Conservation (phyloP, 2,797 vertebrate genomes). For the Coluber constrictor region DNA sequence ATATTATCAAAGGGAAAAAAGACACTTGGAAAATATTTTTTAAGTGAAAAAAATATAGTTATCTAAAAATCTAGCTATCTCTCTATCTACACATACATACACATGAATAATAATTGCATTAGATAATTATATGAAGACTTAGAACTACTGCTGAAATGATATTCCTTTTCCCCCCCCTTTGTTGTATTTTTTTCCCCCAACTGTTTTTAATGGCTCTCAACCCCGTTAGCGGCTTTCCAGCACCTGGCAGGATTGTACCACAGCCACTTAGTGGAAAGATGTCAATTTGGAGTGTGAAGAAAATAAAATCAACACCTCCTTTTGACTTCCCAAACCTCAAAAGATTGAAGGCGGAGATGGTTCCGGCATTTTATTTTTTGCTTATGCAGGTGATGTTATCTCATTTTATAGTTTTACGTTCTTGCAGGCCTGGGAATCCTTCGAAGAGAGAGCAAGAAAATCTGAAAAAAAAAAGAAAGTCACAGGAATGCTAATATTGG, state of each 20-base stretch:
- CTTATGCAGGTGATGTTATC: not conserved
- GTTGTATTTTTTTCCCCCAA: not conserved
- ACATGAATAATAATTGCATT: not conserved
- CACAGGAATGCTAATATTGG: not conserved
- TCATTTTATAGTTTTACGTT: not conserved
- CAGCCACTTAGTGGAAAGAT: not conserved
- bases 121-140: not conserved
- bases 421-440: not conserved
- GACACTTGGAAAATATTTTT: not conserved
- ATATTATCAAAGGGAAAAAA: not conserved
- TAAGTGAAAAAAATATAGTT: not conserved
- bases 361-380: not conserved
- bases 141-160: not conserved
- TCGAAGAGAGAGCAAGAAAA: not conserved
- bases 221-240: not conserved
- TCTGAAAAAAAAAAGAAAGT: not conserved
- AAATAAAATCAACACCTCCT: not conserved
- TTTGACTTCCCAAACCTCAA: not conserved
- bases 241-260: not conserved
- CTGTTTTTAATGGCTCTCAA: not conserved
- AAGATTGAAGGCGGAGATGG: not conserved
- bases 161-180: not conserved
- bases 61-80: not conserved
- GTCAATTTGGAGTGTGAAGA: not conserved
- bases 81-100: too few species aligned